Evolutionary conservation across 2,888 invertebrate genomes (phyloP), one percentile per base, ranked within the genome.

Genomic region (Mythimna vitellina): DNA sequence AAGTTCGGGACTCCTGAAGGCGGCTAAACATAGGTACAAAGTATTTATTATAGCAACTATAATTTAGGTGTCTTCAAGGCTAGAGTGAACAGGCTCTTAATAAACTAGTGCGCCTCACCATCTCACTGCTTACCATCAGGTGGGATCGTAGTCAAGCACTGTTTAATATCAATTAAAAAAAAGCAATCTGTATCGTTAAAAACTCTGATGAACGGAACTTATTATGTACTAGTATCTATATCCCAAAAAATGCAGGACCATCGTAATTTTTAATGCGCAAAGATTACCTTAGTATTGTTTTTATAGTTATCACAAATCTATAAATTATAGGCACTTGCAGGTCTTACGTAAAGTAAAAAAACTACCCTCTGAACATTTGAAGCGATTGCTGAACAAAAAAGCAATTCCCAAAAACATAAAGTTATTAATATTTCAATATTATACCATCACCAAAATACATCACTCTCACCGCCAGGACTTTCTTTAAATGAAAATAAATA

Each of bases 381-480:
- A 17, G n/a, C 9, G 1, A 20, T 51, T 51, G n/a, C 3, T 51
- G n/a, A 51, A n/a, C 9, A n/a, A 9, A 51, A 9, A n/a, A 2
- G 7, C 4, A 14, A 1, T 29, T 49, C 20, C 3, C 3, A 10
- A 61, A n/a, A 56, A 51, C 56, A 56, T 38, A 32, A 2, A 20
- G 22, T 67, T 84, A 77, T 87, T 82, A 77, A 85, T 86, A 88
- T 82, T 84, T 76, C 9, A 46, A 46, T 46, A 46, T 42, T 29
- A 68, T 69, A 83, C 76, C 61, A 83, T 76, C 72, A 66, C 82
- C 85, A 85, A 86, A 88, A 83, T 84, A 86, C 82, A 82, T 91
- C 92, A 95, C 96, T 96, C 95, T 95, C 95, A 95, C 94, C 94
- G 83, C 65, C 89, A 91, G 93, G 94, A 95, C 96, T 96, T 96